Conservation (phyloP, 92 coral and sea anemone species). For the Palythoa grandiflora region DNA sequence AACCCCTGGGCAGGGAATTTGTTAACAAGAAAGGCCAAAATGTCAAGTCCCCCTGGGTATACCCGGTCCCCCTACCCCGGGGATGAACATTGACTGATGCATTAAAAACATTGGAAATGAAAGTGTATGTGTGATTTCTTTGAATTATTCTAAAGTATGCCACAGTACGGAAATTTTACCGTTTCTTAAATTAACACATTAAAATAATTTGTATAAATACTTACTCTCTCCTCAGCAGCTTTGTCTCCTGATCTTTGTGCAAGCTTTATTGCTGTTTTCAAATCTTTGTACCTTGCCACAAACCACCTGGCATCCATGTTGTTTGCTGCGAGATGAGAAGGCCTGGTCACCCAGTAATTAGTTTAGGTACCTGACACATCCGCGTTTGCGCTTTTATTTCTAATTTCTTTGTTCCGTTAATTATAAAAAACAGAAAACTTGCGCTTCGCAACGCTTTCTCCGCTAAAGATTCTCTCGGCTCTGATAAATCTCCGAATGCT, state of each 20-base stretch:
- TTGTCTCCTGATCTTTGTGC: slow-evolving; percentile 16
- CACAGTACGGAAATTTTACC: too few relatives aligned
- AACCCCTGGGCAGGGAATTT: too few relatives aligned
- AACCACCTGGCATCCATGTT: not conserved
- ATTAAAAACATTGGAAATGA: too few relatives aligned
- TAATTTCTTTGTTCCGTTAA: not conserved
- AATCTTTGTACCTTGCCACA: slow-evolving; percentile 5
- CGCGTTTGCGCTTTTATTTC: not conserved
- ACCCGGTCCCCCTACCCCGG: too few relatives aligned
- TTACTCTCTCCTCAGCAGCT: slow-evolving; percentile 18
- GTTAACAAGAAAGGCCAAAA: too few relatives aligned
- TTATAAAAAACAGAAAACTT: not conserved
- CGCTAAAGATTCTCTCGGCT: not conserved
- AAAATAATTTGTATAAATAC: not conserved
- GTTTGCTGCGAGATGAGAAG: not conserved
- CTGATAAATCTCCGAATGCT: slow-evolving; percentile 3
- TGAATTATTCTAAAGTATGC: too few relatives aligned
- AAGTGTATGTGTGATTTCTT: too few relatives aligned
- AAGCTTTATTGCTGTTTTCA: not conserved
- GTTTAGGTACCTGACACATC: not conserved
- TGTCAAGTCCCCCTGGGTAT: too few relatives aligned
- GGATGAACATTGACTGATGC: too few relatives aligned
- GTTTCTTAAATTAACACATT: not conserved
- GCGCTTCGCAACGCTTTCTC: not conserved
- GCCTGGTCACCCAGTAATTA: not conserved